Base-by-base conservation (phyloP, 2,113 vertebrate genomes). In the Thunnus thynnus region DNA sequence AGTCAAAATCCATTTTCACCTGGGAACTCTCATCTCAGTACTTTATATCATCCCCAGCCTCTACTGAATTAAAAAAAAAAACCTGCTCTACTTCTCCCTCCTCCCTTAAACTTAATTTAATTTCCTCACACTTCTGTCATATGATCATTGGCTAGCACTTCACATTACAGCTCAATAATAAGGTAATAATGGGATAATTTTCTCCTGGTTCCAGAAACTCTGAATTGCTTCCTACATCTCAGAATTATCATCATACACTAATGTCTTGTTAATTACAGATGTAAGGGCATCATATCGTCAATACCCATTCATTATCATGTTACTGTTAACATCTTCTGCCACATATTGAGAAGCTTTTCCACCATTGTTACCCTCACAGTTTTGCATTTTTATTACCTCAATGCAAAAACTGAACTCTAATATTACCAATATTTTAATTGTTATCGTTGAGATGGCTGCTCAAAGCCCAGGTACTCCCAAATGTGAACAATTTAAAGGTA, bases 1-100 rank as follows among this genome's bases (percentile, higher is more conserved):
- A 18, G 77, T 27, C 67, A 22, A 5, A 54, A 30, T 56, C 65
- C 3, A 65, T 76, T 80, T 86, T 55, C 72, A 76, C 51, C 67
- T 50, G 22, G 50, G 60, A 64, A 55, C 41, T 74, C 58, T 67
- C 32, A 46, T 64, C 64, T 48, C 30, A 36, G 13, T 76, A 51
- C 47, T 75, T 76, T 46, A 52, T 73, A 51, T 71, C 22, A 27
- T 63, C 18, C 25, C 63, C 8, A 54, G 68, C 14, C 18, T 47
- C 13, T 36, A 13, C 54, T 73, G 41, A 41, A 11, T 68, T 30
- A 54, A 18, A 72, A 20, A 54, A 18, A 72, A 20, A n/a, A 12
- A 41, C 8, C 36, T 41, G 36, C 32, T 25, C 18, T 41, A 50
- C 13, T 30, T 60, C 5, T 25, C 3, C 18, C 7, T 22, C 3